phyloP scores from a whole-genome alignment of 53 echinoderm and acorn worm genomes.

The Astropecten irregularis region DNA sequence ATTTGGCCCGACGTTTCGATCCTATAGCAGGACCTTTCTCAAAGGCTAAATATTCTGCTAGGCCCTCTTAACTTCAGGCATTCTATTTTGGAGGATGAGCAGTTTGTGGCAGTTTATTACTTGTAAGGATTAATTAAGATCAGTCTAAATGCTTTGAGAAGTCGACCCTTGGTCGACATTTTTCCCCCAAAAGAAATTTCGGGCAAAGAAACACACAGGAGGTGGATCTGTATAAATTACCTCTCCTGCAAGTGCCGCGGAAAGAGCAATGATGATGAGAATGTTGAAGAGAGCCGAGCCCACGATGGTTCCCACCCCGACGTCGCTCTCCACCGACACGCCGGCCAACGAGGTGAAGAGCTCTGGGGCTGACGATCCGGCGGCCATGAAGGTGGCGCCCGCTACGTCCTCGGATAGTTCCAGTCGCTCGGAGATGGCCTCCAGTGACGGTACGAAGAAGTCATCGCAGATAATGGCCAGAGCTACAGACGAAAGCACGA shows the following conservation, averaged over 20 bases:
- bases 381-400: conserved; percentile 99
- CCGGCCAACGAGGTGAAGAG: conserved; percentile 94
- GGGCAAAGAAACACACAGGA: too few relatives aligned
- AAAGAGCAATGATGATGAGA: conserved; percentile 93
- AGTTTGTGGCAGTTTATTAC: too few relatives aligned
- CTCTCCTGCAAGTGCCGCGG: conserved; percentile 93
- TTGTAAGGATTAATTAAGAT: too few relatives aligned
- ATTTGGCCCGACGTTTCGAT: too few relatives aligned
- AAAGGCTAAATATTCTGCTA: too few relatives aligned
- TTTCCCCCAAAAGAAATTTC: too few relatives aligned
- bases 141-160: too few relatives aligned
- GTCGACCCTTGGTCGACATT: too few relatives aligned
- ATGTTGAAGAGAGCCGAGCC: conserved; percentile 99
- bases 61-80: too few relatives aligned
- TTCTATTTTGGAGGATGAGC: too few relatives aligned
- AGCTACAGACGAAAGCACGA: conserved; percentile 45
- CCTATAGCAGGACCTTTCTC: too few relatives aligned
- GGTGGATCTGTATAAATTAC: too few relatives aligned
- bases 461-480: conserved; percentile 98
- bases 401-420: conserved; percentile 98
- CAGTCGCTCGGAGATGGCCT: conserved; percentile 94
- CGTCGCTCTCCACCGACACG: conserved; percentile 85
- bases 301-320: conserved; percentile 97
- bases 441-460: conserved; percentile 98
- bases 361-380: conserved; percentile 96